Conservation (phyloP, 2,113 vertebrate genomes). For the Channa argus region DNA sequence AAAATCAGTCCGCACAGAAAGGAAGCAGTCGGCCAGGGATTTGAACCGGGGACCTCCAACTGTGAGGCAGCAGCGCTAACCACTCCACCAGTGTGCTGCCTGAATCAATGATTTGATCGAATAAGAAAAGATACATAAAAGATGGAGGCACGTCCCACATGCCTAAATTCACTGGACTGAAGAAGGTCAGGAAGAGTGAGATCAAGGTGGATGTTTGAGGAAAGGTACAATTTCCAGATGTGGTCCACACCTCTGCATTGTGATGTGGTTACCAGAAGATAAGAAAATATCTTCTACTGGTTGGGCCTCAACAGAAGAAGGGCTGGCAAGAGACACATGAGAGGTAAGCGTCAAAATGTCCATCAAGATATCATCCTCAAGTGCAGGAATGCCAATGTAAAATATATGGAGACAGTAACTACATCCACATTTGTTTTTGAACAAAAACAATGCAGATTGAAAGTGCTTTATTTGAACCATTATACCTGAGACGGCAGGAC, state of each 20-base stretch:
- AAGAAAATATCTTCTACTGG: background rate
- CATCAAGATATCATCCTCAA: background rate
- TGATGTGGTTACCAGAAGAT: background rate
- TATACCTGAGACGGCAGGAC: background rate
- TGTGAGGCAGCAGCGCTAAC: too few species aligned
- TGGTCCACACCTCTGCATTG: background rate
- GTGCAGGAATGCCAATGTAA: background rate
- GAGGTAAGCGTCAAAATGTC: background rate
- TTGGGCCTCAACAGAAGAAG: background rate
- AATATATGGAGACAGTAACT: too few species aligned
- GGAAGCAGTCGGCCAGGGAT: too few species aligned
- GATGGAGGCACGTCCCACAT: too few species aligned
- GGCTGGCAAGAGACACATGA: background rate
- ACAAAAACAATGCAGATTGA: background rate
- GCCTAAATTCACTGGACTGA: too few species aligned
- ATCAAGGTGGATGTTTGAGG: background rate
- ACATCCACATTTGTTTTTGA: constrained; percentile 4
- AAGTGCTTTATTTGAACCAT: background rate
- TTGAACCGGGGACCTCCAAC: too few species aligned
- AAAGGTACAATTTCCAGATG: background rate
- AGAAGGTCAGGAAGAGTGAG: background rate
- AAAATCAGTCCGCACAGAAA: too few species aligned
- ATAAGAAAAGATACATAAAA: too few species aligned
- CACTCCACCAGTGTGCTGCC: too few species aligned
- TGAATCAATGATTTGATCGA: too few species aligned